These are phyloP conservation scores for Cnemophilus loriae DNA, from an alignment of 2,113 vertebrate genomes.

Conservation along the genomic window DNA sequence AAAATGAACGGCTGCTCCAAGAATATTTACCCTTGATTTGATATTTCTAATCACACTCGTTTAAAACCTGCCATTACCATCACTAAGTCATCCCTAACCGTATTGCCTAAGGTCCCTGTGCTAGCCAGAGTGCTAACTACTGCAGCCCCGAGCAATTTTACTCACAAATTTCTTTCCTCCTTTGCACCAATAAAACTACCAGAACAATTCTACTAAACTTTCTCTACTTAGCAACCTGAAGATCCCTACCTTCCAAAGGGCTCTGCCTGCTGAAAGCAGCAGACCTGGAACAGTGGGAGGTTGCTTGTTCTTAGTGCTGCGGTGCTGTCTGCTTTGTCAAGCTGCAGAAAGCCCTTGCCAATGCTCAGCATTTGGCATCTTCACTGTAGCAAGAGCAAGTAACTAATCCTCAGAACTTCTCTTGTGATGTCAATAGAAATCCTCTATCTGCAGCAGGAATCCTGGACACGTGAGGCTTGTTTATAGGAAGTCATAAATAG, in stretches of 20 bases:
- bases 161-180: not conserved
- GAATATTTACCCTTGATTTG: not conserved
- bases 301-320: not conserved
- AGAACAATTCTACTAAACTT: not conserved
- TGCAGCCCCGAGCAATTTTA: not conserved
- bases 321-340: not conserved
- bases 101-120: not conserved
- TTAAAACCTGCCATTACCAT: not conserved
- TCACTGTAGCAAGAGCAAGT: not conserved
- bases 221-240: not conserved
- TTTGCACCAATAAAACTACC: not conserved
- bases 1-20: not conserved
- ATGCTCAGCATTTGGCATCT: not conserved
- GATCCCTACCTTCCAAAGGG: not conserved
- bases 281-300: not conserved
- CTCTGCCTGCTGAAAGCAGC: not conserved
- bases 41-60: not conserved
- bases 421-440: not conserved
- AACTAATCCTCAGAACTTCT: not conserved
- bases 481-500: not conserved
- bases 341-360: not conserved
- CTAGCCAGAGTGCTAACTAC: not conserved
- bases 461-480: not conserved
- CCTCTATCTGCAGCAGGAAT: not conserved
- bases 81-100: not conserved